Percentiles rank a stretch among this genome's conserved stretches.
Conservation (phyloP, 2,888 invertebrate species). For the Hyposoter didymator region DNA sequence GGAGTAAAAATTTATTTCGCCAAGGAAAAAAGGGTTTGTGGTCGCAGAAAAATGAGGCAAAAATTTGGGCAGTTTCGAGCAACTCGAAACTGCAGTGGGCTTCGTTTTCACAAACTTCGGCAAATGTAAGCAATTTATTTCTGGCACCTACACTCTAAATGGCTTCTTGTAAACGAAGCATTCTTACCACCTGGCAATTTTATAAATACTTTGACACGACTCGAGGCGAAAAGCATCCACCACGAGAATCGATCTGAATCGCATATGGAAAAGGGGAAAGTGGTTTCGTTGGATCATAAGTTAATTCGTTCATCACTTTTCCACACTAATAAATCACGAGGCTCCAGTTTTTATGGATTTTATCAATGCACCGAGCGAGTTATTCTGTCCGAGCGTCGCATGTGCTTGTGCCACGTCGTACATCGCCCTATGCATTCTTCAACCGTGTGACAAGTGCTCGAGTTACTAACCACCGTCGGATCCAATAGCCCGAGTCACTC, state of each 20-base stretch:
- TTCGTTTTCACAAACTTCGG: conserved; percentile 4
- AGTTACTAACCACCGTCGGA: neutral
- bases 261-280: neutral
- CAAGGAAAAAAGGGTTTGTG: neutral
- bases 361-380: conserved; percentile 11
- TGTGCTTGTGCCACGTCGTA: conserved; percentile 21
- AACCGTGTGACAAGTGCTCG: conserved; percentile 44
- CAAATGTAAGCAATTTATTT: conserved; percentile 29
- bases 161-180: conserved; percentile 9
- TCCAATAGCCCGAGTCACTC: conserved; percentile 17
- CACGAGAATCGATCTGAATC: neutral
- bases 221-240: neutral
- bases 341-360: conserved; percentile 17
- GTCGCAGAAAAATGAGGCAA: neutral
- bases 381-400: neutral
- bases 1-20: no score
- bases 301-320: neutral
- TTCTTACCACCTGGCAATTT: conserved; percentile 17
- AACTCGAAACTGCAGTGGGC: neutral
- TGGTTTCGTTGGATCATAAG: neutral
- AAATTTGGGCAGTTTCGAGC: neutral
- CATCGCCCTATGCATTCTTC: conserved; percentile 56
- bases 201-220: neutral
- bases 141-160: conserved; percentile 14
- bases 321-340: conserved; percentile 24